Evolutionary conservation across 2,888 invertebrate genomes (phyloP).

Genomic region (Notodonta dromedarius): DNA sequence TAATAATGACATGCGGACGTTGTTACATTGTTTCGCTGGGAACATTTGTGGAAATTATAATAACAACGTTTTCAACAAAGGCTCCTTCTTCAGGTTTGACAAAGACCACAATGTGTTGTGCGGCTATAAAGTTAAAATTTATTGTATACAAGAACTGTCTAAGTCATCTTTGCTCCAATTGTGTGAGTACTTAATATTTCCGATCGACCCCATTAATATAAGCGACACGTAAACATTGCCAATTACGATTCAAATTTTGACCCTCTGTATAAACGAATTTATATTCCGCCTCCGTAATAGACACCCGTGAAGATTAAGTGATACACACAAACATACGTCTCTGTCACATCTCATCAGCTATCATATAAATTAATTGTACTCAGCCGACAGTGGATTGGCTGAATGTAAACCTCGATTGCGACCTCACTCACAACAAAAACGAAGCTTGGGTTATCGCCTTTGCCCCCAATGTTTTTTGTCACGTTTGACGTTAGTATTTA

Average conservation of each 20-base stretch:
- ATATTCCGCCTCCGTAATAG: slow-evolving; percentile 16
- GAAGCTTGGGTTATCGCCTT: slow-evolving; percentile 47
- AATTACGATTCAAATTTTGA: slow-evolving; percentile 6
- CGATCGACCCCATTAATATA: slow-evolving; percentile 16
- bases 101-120: too few species aligned
- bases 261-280: slow-evolving; percentile 13
- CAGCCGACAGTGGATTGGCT: slow-evolving; percentile 38
- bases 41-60: not conserved
- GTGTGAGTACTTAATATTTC: not conserved
- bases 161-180: not conserved
- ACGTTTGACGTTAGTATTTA: slow-evolving; percentile 34
- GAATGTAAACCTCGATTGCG: slow-evolving; percentile 48
- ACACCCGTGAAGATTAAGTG: slow-evolving; percentile 24
- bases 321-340: slow-evolving; percentile 24
- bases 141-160: too few species aligned
- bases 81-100: not conserved
- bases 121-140: too few species aligned
- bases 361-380: slow-evolving; percentile 39
- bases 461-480: slow-evolving; percentile 36
- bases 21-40: not conserved
- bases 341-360: slow-evolving; percentile 32
- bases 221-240: slow-evolving; percentile 13
- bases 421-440: slow-evolving; percentile 46
- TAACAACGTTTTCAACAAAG: not conserved
- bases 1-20: not conserved